A percentile compares a stretch with the other conserved stretches of the same genome.
These are phyloP conservation scores for Psilopsiagon aymara DNA, from an alignment of 2,113 vertebrate genomes.

Conservation along the genomic window DNA sequence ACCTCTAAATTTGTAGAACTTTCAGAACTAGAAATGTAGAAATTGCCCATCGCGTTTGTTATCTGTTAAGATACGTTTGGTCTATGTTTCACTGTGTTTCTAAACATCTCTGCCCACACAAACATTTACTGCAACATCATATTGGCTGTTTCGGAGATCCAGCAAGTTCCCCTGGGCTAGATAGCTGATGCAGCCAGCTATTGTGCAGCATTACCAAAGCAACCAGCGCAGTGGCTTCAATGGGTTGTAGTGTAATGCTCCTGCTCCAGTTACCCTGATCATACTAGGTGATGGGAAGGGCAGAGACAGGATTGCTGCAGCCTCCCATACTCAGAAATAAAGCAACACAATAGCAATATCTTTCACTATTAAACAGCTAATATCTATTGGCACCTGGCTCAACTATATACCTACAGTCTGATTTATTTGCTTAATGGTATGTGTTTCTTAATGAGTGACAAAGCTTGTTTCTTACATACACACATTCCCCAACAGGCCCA, in stretches of 20 bases:
- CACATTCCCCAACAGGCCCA: not conserved
- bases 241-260: not conserved
- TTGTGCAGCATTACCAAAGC: not conserved
- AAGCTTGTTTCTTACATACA: not conserved
- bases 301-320: not conserved
- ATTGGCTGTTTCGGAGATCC: not conserved
- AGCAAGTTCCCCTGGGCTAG: not conserved
- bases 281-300: not conserved
- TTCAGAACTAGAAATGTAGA: not conserved
- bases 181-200: not conserved
- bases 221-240: not conserved
- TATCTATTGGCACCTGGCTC: not conserved
- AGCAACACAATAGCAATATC: not conserved
- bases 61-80: not conserved
- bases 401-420: not conserved
- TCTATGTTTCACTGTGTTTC: not conserved
- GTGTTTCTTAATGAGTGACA: not conserved
- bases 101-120: not conserved
- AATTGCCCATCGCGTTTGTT: not conserved
- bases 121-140: not conserved
- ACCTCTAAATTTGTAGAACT: not conserved
- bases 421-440: not conserved
- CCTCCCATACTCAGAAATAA: not conserved
- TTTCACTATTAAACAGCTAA: not conserved
- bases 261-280: not conserved